A percentile compares a stretch with the other conserved stretches of the same genome.
These are phyloP conservation scores for Tachyglossus aculeatus DNA, from an alignment of 2,797 vertebrate species.

Conservation along the genomic window DNA sequence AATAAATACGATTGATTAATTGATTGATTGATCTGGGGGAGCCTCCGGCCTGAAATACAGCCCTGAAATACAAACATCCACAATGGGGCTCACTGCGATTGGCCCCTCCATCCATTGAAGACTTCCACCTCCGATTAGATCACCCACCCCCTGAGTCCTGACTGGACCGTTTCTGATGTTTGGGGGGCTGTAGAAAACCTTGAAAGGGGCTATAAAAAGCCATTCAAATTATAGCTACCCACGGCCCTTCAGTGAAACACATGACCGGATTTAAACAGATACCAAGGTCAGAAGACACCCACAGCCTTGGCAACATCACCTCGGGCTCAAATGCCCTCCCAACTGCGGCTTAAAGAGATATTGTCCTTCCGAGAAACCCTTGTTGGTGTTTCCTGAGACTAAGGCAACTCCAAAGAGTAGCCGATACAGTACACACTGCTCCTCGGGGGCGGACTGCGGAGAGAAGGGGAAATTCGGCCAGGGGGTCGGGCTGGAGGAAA, in stretches of 20 bases:
- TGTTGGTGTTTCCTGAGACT: not conserved
- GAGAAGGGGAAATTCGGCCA: too few species aligned
- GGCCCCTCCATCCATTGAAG: not conserved
- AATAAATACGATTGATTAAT: too few species aligned
- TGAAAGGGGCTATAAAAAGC: conserved; percentile 4
- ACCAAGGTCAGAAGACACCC: not conserved
- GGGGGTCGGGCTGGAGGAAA: not conserved
- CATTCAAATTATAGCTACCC: not conserved
- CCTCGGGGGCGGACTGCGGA: not conserved
- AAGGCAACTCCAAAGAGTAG: too few species aligned
- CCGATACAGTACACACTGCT: too few species aligned
- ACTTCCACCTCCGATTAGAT: not conserved
- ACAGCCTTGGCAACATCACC: not conserved
- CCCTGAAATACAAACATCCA: not conserved
- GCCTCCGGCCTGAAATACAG: not conserved
- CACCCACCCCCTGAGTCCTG: not conserved
- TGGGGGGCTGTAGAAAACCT: not conserved
- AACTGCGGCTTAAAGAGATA: not conserved
- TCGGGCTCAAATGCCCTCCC: not conserved
- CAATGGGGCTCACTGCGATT: not conserved
- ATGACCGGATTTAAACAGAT: not conserved
- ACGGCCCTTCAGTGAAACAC: not conserved
- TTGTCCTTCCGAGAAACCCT: not conserved
- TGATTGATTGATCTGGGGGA: too few species aligned
- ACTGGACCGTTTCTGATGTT: not conserved